Conservation (phyloP, 2,888 invertebrate genomes). For the Phortica magna region DNA sequence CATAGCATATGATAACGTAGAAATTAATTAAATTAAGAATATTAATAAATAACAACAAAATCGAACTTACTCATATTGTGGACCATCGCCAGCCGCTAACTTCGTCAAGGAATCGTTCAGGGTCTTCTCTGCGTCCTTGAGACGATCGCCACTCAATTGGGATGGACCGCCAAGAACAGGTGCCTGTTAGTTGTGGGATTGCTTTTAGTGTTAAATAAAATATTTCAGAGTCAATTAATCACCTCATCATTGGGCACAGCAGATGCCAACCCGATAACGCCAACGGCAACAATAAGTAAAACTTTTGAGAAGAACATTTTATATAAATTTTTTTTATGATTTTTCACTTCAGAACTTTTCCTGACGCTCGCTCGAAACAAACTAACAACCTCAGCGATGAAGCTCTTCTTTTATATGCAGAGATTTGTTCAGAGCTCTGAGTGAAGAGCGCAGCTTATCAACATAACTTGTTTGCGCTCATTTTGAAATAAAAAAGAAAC, state of each 20-base stretch:
- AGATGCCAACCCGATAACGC: not conserved
- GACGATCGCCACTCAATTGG: slow-evolving; percentile 42
- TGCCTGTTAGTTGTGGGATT: no score
- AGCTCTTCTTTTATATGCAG: no score
- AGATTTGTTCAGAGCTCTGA: no score
- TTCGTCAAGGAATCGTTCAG: slow-evolving; percentile 48
- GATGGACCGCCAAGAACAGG: slow-evolving; percentile 36
- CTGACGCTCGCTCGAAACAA: not conserved
- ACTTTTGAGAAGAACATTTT: slow-evolving; percentile 31
- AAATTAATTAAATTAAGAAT: no score
- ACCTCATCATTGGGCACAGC: not conserved
- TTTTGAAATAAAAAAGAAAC: no score
- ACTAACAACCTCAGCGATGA: not conserved
- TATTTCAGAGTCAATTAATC: not conserved
- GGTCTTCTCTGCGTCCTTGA: slow-evolving; percentile 45
- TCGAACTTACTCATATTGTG: slow-evolving; percentile 47
- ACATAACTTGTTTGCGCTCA: no score
- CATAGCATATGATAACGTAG: not conserved
- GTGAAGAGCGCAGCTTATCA: no score
- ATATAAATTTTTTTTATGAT: slow-evolving; percentile 45
- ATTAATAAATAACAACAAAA: not conserved
- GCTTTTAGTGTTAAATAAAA: not conserved
- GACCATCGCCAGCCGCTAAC: slow-evolving; percentile 52
- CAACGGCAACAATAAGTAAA: slow-evolving; percentile 8
- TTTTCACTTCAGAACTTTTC: slow-evolving; percentile 34